Conservation (phyloP, 2,113 vertebrate genomes). For the Kryptolebias marmoratus region DNA sequence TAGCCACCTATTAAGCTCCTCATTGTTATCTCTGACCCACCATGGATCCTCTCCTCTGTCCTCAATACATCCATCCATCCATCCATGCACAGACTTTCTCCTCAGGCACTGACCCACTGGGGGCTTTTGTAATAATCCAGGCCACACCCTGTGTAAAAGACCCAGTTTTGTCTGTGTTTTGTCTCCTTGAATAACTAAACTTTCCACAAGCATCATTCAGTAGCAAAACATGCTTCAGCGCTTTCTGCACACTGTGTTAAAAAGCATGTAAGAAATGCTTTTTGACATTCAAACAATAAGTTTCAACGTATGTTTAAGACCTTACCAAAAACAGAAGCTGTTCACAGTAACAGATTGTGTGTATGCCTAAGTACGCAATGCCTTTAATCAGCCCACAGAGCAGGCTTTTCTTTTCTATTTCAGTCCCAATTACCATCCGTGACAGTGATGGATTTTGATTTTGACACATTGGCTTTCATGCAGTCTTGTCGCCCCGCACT, state of each 20-base stretch:
- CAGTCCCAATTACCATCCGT: slow-evolving; percentile 53
- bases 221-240: slow-evolving; percentile 1
- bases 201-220: slow-evolving; percentile 35
- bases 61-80: slow-evolving; percentile 41
- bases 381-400: slow-evolving; percentile 42
- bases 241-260: slow-evolving; percentile 8
- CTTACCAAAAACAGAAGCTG: slow-evolving; percentile 13
- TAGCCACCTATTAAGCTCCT: slow-evolving; percentile 30
- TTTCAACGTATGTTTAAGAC: slow-evolving; percentile 30
- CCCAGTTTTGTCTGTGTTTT: slow-evolving; percentile 47
- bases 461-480: slow-evolving; percentile 66
- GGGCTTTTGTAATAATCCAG: slow-evolving; percentile 67
- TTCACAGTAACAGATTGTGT: slow-evolving; percentile 29
- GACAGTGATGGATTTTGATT: slow-evolving; percentile 75
- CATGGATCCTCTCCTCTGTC: slow-evolving; percentile 27
- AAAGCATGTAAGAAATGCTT: slow-evolving; percentile 34
- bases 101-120: slow-evolving; percentile 62
- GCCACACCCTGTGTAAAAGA: slow-evolving; percentile 63
- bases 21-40: slow-evolving; percentile 15
- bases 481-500: slow-evolving; percentile 33
- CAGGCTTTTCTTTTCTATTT: slow-evolving; percentile 37
- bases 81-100: slow-evolving; percentile 47
- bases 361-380: slow-evolving; percentile 15
- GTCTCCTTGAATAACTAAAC: neutral
- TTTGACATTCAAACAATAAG: slow-evolving; percentile 51